Base-by-base conservation (phyloP, 2,113 vertebrate genomes). In the Dasyornis broadbenti region DNA sequence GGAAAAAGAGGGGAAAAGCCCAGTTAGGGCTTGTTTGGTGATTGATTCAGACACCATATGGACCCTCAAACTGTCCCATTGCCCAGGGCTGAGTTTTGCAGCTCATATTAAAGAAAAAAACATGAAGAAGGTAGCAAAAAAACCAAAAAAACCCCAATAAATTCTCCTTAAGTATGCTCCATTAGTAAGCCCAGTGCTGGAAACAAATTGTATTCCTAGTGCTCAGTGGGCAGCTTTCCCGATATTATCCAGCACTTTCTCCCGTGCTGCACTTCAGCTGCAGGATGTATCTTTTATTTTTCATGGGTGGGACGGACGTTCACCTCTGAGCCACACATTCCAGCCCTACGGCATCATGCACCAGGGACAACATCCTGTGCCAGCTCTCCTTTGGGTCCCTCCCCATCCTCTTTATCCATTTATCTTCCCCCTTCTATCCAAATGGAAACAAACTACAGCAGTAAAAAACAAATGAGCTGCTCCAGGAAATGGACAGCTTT, bases 401-500 rank as follows among this genome's bases (percentile, higher is more conserved):
- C 68, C 54, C 70, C 61, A 12, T 12, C 49, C 70, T 83, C 35
- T 20, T 50, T 17, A 64, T 35, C 39, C 72, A 23, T 24, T 63
- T 57, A 53, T 80, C 31, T 81, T 77, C 44, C 20, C 61, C 47
- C 9, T 83, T 65, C 24, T 28, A 49, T 15, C 68, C 87, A 82
- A 78, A 73, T 7, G 39, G 68, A 83, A 92, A 66, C 50, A n/a
- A 90, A 77, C 11, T 28, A 26, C 33, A 57, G 77, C 60, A 81
- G 68, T 40, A n/a, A 53, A 80, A 82, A 31, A 1, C 7, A 45
- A 84, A 68, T 1, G 13, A 73, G 50, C 28, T 42, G 59, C 63
- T 68, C 45, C 68, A 63, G 86, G 77, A 92, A 96, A 91, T 0
- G 8, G 72, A 61, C 68, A 86, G 86, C 50, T 81, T 85, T 90